Evolutionary conservation across 2,797 vertebrate genomes (phyloP).

Genomic region (Hyperoplus lanceolatus): DNA sequence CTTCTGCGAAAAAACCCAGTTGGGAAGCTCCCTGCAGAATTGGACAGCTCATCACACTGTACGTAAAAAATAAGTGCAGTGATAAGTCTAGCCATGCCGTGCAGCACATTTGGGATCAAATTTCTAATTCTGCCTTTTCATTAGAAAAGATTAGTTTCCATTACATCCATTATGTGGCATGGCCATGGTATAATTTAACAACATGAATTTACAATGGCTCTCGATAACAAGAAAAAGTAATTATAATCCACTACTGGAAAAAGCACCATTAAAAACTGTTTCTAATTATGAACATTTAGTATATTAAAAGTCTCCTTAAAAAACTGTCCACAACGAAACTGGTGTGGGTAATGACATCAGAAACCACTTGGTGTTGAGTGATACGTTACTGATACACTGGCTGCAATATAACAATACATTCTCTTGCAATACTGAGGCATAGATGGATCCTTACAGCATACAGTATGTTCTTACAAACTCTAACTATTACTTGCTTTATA

Average conservation of each 20-base stretch:
- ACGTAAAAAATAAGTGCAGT: slow-evolving; percentile 64
- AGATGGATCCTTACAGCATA: not conserved
- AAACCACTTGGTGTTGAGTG: slow-evolving; percentile 47
- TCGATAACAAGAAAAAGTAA: slow-evolving; percentile 68
- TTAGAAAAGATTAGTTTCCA: slow-evolving; percentile 79
- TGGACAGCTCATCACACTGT: slow-evolving; percentile 72
- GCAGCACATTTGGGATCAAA: slow-evolving; percentile 69
- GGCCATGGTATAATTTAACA: slow-evolving; percentile 75
- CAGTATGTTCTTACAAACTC: not conserved
- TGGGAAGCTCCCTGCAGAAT: slow-evolving; percentile 79
- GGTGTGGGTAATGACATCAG: slow-evolving; percentile 38
- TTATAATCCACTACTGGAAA: slow-evolving; percentile 47
- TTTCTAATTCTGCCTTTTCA: slow-evolving; percentile 77
- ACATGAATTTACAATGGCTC: slow-evolving; percentile 60
- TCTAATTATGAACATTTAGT: slow-evolving; percentile 5
- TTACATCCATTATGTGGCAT: slow-evolving; percentile 69
- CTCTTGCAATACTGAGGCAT: not conserved
- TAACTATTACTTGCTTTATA: not conserved
- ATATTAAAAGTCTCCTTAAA: slow-evolving; percentile 8
- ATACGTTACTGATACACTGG: slow-evolving; percentile 53
- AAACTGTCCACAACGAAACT: slow-evolving; percentile 26
- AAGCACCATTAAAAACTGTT: slow-evolving; percentile 29
- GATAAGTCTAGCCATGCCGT: slow-evolving; percentile 61
- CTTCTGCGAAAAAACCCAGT: slow-evolving; percentile 55
- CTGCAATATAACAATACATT: slow-evolving; percentile 32